Conservation (phyloP, 2,888 invertebrate species). For the Machimus rusticus region DNA sequence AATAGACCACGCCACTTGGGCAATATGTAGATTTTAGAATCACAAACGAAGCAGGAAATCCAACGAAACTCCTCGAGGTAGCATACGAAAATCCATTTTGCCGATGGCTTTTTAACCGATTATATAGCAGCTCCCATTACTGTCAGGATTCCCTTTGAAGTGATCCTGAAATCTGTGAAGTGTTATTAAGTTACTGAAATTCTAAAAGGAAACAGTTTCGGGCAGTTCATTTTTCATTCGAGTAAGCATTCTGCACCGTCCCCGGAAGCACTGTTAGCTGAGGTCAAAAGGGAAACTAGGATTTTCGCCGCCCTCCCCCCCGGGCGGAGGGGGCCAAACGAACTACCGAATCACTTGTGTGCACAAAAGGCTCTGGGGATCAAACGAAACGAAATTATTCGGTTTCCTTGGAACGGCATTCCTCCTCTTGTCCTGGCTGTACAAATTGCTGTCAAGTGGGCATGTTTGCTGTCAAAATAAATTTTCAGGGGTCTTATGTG, state of each 20-base stretch:
- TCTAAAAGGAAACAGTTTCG: slow-evolving; percentile 39
- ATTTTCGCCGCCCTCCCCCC: neutral
- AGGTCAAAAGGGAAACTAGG: slow-evolving; percentile 29
- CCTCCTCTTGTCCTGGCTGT: neutral
- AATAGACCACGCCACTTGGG: neutral
- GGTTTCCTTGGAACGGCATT: neutral
- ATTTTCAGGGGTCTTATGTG: slow-evolving; percentile 35
- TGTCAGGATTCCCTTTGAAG: slow-evolving; percentile 25
- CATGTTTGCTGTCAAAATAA: slow-evolving; percentile 40
- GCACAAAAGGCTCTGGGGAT: slow-evolving; percentile 29
- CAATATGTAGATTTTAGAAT: neutral
- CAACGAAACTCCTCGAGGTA: neutral
- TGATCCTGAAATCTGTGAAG: slow-evolving; percentile 39
- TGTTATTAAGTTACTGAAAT: slow-evolving; percentile 38
- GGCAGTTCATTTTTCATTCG: slow-evolving; percentile 40
- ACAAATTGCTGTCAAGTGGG: slow-evolving; percentile 40
- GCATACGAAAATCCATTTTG: slow-evolving; percentile 20
- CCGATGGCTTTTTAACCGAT: slow-evolving; percentile 30
- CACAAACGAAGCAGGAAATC: neutral
- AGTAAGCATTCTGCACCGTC: slow-evolving; percentile 6
- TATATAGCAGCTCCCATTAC: slow-evolving; percentile 5
- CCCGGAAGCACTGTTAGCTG: slow-evolving; percentile 5
- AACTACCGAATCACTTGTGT: slow-evolving; percentile 21
- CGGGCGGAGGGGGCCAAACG: neutral
- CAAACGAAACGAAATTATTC: slow-evolving; percentile 39